Evolutionary conservation across 2,797 vertebrate species (phyloP), one percentile per base, ranked within the genome.

Genomic region (Enteromius anoplus): DNA sequence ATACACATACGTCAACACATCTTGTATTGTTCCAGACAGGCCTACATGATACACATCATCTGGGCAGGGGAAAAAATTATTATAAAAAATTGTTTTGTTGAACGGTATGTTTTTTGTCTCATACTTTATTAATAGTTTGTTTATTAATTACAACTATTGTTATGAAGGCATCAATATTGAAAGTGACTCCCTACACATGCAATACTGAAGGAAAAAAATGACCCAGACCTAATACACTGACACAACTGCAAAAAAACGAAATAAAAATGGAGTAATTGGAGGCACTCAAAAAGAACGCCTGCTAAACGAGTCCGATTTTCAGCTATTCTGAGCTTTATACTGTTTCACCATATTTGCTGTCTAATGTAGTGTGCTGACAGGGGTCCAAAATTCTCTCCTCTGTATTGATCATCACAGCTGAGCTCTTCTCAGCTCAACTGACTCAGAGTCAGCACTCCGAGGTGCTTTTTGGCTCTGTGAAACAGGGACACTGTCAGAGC

Each of bases 341-440:
- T 1, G 3, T 70, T 58, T 75, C n/a, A 66, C 23, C 10, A 65
- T 75, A 75, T 82, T 82, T 82, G 11, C 42, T 45, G 34, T 55
- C 21, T 53, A 58, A 77, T 82, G 51, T 60, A 9, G n/a, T 78
- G 68, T 80, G 83, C 77, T 65, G 71, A 82, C 62, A 51, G 15
- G 60, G 45, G 47, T 64, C 81, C 47, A 75, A 19, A 68, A 76
- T 32, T 68, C 47, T 23, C 32, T 58, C 47, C 26, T 42, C 47
- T 37, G 60, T 66, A 66, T 66, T 75, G 71, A 53, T 75, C 60
- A 81, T 73, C 69, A 81, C 80, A 81, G 69, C 80, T 73, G 80
- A 81, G 69, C 60, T 82, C 32, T 70, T 69, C 64, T 68, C 49
- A 37, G 73, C 73, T 77, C 75, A 58, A 45, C 65, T 60, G 65